Evolutionary conservation across 1,140 invertebrate species (phyloP).

Genomic region (Megathymus violae): DNA sequence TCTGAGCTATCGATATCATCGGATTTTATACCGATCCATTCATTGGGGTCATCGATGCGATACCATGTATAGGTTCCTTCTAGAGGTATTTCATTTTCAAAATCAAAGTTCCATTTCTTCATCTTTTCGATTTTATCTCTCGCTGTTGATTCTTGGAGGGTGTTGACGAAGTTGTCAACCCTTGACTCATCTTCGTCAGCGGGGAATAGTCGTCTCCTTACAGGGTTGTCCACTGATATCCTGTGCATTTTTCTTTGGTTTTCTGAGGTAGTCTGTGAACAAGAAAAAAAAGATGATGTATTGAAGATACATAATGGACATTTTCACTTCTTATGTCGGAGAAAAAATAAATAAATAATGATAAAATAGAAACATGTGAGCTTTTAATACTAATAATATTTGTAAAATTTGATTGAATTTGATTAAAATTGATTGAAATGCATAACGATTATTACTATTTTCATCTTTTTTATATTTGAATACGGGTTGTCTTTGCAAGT

Average conservation of each 20-base stretch:
- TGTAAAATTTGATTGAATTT: too few species aligned
- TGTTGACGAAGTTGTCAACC: constrained; percentile 56
- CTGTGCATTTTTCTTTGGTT: constrained; percentile 58
- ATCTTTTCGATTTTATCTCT: constrained; percentile 47
- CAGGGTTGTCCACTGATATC: constrained; percentile 47
- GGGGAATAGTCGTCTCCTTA: constrained; percentile 54
- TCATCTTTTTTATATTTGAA: too few species aligned
- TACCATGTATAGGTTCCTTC: constrained; percentile 56
- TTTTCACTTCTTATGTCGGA: too few species aligned
- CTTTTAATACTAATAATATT: too few species aligned
- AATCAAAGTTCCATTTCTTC: constrained; percentile 65
- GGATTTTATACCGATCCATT: constrained; percentile 48
- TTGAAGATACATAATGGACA: too few species aligned
- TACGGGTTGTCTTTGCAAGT: too few species aligned
- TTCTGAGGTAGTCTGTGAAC: constrained; percentile 57
- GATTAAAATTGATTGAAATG: too few species aligned
- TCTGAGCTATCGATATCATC: constrained; percentile 16
- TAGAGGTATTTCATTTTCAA: constrained; percentile 56
- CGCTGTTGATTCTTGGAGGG: constrained; percentile 51
- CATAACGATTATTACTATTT: too few species aligned
- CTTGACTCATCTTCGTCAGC: constrained; percentile 49
- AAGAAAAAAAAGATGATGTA: constrained; percentile 31
- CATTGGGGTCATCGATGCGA: constrained; percentile 15
- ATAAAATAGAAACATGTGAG: too few species aligned
- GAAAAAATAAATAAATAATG: too few species aligned